phyloP scores from a whole-genome alignment of 92 coral and sea anemone genomes.

The Palythoa caribaeorum region DNA sequence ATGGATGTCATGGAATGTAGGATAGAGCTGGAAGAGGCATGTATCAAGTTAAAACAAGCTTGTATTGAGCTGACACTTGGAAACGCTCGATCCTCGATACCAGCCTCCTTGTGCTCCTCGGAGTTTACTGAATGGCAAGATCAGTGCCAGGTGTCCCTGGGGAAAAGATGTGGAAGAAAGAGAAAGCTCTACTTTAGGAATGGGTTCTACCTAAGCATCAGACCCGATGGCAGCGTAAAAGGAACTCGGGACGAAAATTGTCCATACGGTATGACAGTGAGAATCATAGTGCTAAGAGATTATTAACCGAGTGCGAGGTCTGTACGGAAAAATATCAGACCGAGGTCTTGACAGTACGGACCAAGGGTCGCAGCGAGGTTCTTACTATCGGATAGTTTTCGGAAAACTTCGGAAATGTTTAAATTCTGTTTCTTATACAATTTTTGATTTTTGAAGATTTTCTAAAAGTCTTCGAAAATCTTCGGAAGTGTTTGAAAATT shows the following conservation, averaged over 20 bases:
- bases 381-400: no score
- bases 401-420: no score
- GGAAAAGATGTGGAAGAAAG: slow-evolving; percentile 75
- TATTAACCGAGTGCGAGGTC: no score
- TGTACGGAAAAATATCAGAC: no score
- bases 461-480: no score
- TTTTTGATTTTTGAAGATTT: no score
- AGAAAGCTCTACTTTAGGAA: slow-evolving; percentile 71
- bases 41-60: slow-evolving; percentile 37
- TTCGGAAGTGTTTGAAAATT: no score
- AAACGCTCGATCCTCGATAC: slow-evolving; percentile 42
- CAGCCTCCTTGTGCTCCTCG: slow-evolving; percentile 36
- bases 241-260: slow-evolving; percentile 77
- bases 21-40: slow-evolving; percentile 31
- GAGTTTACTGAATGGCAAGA: slow-evolving; percentile 45
- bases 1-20: slow-evolving; percentile 40
- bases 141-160: slow-evolving; percentile 62
- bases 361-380: no score
- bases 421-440: no score
- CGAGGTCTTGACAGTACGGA: no score
- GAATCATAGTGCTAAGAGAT: no score
- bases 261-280: slow-evolving; percentile 69
- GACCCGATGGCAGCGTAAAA: slow-evolving; percentile 79
- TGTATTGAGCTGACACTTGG: slow-evolving; percentile 44
- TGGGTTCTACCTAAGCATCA: slow-evolving; percentile 79